phyloP scores from a whole-genome alignment of 2,113 vertebrate species.

The Carassius gibelio region DNA sequence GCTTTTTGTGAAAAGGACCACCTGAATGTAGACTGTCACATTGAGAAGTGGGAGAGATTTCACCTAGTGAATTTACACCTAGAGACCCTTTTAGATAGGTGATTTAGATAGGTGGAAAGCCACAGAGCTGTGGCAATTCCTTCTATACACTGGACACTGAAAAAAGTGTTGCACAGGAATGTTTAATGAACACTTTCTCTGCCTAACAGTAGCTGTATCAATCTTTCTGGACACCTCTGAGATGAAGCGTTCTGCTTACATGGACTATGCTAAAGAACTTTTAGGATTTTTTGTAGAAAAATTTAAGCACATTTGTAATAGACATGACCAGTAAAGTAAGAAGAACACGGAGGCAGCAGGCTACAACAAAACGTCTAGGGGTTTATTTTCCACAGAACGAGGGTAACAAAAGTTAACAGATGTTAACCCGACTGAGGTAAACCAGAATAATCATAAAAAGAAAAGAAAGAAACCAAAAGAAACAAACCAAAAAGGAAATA shows the following conservation, averaged over 20 bases:
- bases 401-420: too few relatives aligned
- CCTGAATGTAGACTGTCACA: background rate
- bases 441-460: too few relatives aligned
- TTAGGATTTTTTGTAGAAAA: background rate
- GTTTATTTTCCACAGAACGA: too few relatives aligned
- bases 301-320: background rate
- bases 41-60: background rate
- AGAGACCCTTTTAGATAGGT: background rate
- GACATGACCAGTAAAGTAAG: too few relatives aligned
- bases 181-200: background rate
- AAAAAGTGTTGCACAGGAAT: background rate
- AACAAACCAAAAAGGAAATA: too few relatives aligned
- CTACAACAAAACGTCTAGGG: too few relatives aligned
- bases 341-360: too few relatives aligned
- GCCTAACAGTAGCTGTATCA: background rate
- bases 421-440: too few relatives aligned
- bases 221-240: background rate
- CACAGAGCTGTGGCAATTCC: background rate
- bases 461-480: too few relatives aligned
- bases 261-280: background rate
- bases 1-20: background rate
- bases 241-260: background rate
- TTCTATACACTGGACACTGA: background rate
- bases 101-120: background rate
- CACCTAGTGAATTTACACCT: slow-evolving; percentile 11